Evolutionary conservation across 2,888 invertebrate genomes (phyloP), one percentile per base, ranked within the genome.

Genomic region (Hirudinaria manillensis): DNA sequence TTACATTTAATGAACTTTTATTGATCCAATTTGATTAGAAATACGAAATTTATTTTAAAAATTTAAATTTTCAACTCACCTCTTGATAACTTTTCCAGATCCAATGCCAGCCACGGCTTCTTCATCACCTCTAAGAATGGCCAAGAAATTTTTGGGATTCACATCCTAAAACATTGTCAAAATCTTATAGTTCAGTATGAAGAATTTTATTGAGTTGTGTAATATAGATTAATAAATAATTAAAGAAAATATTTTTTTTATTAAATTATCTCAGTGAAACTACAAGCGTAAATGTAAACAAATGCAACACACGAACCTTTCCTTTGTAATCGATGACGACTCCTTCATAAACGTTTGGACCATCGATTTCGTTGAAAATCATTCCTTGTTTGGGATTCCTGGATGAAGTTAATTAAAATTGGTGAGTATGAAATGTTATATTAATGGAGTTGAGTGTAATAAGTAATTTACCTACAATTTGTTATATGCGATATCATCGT

Each of bases 401-500:
- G 45, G 45, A 16, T 16, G 16, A 61, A 24, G n/a, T 24, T 27
- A 7, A 61, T 61, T 61, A 61, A 1, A 61, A 61, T 53, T 16
- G n/a, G 51, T 79, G 67, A 71, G 32, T 74, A 70, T 76, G 67
- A 75, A 76, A 68, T 29, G 55, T 1, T n/a, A 10, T 45, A 16
- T 45, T 16, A 10, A 7, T 45, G 10, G 45, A 16, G 16, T 16
- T 10, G 45, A 16, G 45, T 16, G 16, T 1, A 6, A 16, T 10
- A 16, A 3, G 10, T 61, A 21, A 66, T 45, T 29, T 32, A 83
- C 86, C 84, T 82, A 88, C 88, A 83, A 80, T 76, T 75, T 51
- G 81, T 86, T 87, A 77, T 87, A 55, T 1, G 89, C 89, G 76
- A 89, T 87, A 80, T 89, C 89, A 82, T 89, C 89, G 79, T 86